Percentiles rank a stretch among this genome's conserved stretches.
phyloP scores from a whole-genome alignment of 2,888 invertebrate species.

The Chrysotoxum bicinctum region DNA sequence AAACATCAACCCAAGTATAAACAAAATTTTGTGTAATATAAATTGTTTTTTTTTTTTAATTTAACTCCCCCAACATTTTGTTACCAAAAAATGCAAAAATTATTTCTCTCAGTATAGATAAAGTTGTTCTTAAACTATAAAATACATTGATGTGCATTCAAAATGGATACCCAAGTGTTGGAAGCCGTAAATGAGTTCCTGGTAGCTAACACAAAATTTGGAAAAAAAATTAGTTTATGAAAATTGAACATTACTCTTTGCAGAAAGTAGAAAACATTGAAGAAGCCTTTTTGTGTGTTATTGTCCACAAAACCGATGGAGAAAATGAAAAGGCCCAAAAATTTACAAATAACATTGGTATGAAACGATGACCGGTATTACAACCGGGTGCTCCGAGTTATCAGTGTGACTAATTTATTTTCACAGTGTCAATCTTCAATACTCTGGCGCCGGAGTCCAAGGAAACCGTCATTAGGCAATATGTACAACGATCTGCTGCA shows the following conservation, averaged over 20 bases:
- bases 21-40: conserved; percentile 35
- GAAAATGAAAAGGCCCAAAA: conserved; percentile 86
- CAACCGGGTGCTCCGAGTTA: background rate
- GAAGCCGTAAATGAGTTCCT: conserved; percentile 77
- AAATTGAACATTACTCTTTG: conserved; percentile 1
- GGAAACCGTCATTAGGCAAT: conserved; percentile 89
- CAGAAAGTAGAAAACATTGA: conserved; percentile 92
- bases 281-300: conserved; percentile 93
- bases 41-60: background rate
- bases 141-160: conserved; percentile 13
- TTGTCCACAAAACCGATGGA: conserved; percentile 88
- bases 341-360: conserved; percentile 87
- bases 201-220: too few relatives aligned
- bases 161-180: conserved; percentile 78
- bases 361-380: conserved; percentile 18
- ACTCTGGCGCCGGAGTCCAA: conserved; percentile 87
- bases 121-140: background rate
- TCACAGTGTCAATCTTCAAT: conserved; percentile 84
- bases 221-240: too few relatives aligned
- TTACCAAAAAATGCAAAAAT: conserved; percentile 6
- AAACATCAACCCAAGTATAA: conserved; percentile 42
- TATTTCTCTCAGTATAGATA: background rate
- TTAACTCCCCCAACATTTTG: background rate
- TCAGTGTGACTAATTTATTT: background rate
- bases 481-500: conserved; percentile 87